These are phyloP conservation scores for Drosophila trapezifrons DNA, from an alignment of 1,140 invertebrate genomes.

Conservation along the genomic window DNA sequence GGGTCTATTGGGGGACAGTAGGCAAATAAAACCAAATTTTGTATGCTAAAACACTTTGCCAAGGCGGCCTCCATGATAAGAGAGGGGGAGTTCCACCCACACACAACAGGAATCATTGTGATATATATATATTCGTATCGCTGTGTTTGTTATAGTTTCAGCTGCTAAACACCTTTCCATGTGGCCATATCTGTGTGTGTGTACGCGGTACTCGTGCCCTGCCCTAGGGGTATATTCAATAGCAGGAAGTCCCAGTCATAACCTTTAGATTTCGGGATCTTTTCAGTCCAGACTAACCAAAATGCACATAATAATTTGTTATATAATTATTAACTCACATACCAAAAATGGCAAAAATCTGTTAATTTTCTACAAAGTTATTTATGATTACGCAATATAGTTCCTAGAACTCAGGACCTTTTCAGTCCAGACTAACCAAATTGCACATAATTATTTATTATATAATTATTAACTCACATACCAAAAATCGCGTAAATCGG, in stretches of 20 bases:
- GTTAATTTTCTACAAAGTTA: too few species aligned
- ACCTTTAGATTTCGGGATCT: neutral
- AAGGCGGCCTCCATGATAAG: constrained; percentile 40
- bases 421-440: neutral
- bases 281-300: neutral
- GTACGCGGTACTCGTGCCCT: constrained; percentile 7
- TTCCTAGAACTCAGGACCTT: neutral
- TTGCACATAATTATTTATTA: neutral
- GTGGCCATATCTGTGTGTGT: constrained; percentile 13
- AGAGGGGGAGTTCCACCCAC: constrained; percentile 34
- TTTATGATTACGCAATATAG: too few species aligned
- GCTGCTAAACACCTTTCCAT: constrained; percentile 67
- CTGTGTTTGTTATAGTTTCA: constrained; percentile 74
- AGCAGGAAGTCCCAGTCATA: too few species aligned
- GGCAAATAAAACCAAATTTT: constrained; percentile 81
- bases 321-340: neutral
- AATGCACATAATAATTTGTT: neutral
- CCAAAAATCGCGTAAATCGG: neutral
- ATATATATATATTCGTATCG: neutral
- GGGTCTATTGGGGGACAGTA: constrained; percentile 33
- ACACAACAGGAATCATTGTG: constrained; percentile 55
- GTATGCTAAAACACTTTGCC: constrained; percentile 82
- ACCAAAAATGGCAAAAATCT: neutral
- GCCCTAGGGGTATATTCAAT: neutral
- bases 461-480: neutral